A percentile compares a stretch with the other conserved stretches of the same genome.
phyloP scores from a whole-genome alignment of 2,113 vertebrate species.

The Zosterops pallidus region DNA sequence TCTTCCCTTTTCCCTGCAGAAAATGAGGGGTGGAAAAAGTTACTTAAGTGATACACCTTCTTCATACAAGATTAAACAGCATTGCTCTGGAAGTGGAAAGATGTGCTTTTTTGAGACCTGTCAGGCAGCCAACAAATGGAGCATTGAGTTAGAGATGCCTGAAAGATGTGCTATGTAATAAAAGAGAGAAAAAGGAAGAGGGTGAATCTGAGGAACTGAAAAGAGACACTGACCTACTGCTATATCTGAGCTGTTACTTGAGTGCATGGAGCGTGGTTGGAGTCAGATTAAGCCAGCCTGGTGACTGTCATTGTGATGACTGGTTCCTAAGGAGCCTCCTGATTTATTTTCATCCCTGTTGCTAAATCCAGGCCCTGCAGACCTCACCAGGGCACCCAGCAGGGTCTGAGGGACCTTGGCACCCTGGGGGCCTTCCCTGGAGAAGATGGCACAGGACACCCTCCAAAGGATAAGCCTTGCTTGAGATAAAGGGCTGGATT shows the following conservation, averaged over 20 bases:
- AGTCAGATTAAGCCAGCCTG: background rate
- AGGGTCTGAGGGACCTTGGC: background rate
- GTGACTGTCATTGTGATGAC: background rate
- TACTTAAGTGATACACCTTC: constrained; percentile 4
- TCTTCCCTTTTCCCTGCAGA: background rate
- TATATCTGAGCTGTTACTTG: background rate
- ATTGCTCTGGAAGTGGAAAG: background rate
- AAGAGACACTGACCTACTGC: background rate
- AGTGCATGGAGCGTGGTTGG: rapidly evolving
- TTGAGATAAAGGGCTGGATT: background rate
- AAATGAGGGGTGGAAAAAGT: background rate
- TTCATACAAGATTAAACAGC: constrained; percentile 13
- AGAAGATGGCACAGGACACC: background rate
- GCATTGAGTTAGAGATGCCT: background rate
- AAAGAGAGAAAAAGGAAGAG: background rate
- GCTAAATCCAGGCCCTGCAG: background rate
- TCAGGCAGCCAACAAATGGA: constrained; percentile 6
- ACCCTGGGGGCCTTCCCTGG: background rate
- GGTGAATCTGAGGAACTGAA: background rate
- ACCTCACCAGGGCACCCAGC: rapidly evolving
- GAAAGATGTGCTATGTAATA: background rate
- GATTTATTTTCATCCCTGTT: background rate
- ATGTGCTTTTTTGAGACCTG: constrained; percentile 24
- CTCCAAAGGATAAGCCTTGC: background rate
- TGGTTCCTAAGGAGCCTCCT: background rate